These are phyloP conservation scores for Eupleurogrammus muticus DNA, from an alignment of 2,797 vertebrate genomes.

Conservation along the genomic window DNA sequence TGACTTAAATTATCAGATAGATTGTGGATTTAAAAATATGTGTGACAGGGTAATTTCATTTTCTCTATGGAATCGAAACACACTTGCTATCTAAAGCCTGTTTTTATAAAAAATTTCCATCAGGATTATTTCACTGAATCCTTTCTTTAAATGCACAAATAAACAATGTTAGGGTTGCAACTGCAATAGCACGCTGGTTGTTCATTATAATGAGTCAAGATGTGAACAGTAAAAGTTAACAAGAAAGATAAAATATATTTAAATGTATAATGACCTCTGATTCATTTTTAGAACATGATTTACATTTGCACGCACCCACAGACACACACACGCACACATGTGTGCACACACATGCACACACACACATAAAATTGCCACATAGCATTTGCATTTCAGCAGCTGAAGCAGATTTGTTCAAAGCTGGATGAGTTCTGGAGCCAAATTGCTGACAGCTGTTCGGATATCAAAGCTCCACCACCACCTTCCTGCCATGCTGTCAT, in stretches of 20 bases:
- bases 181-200: background rate
- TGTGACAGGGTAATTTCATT: too few relatives aligned
- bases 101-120: background rate
- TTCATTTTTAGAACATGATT: slow-evolving; percentile 5
- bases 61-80: too few relatives aligned
- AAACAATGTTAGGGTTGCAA: background rate
- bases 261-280: slow-evolving; percentile 27
- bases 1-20: too few relatives aligned
- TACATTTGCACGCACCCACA: slow-evolving; percentile 7
- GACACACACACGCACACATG: slow-evolving; percentile 21
- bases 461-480: slow-evolving; percentile 37
- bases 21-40: too few relatives aligned
- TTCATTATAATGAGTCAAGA: background rate
- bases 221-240: background rate
- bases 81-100: too few relatives aligned
- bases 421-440: slow-evolving; percentile 72
- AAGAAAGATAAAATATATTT: slow-evolving; percentile 5
- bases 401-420: slow-evolving; percentile 77
- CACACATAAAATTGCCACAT: slow-evolving; percentile 16
- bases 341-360: slow-evolving; percentile 20
- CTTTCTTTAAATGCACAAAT: background rate
- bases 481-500: slow-evolving; percentile 28
- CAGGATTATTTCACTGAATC: background rate
- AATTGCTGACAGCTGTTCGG: slow-evolving; percentile 82
- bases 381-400: slow-evolving; percentile 68